Evolutionary conservation across 2,888 invertebrate genomes (phyloP).

Genomic region (Tupiocoris notatus): DNA sequence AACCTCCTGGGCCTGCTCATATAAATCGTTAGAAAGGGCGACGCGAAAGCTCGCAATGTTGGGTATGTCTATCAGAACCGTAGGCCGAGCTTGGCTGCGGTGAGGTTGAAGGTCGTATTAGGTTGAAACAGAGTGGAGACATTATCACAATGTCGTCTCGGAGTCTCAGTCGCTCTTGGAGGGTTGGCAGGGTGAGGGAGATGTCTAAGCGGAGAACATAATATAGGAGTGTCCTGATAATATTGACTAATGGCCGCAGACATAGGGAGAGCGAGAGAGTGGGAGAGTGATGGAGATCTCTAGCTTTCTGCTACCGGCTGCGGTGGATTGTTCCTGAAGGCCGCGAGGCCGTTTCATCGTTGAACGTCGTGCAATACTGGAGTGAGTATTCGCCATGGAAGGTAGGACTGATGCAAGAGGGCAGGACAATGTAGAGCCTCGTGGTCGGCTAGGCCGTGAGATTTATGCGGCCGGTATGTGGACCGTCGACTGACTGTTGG

Average conservation of each 20-base stretch:
- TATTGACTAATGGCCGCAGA: slow-evolving; percentile 39
- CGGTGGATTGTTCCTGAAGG: not conserved
- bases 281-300: not conserved
- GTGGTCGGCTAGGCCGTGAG: not conserved
- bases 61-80: slow-evolving; percentile 7
- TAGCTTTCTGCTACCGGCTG: too few relatives aligned
- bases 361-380: not conserved
- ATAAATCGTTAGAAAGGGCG: not conserved
- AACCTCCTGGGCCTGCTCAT: not conserved
- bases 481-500: not conserved
- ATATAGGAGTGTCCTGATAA: slow-evolving; percentile 37
- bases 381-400: too few relatives aligned
- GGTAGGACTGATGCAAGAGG: not conserved
- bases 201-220: slow-evolving; percentile 27
- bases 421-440: not conserved
- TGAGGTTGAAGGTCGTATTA: slow-evolving; percentile 24
- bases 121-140: slow-evolving; percentile 39
- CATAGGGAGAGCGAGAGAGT: not conserved
- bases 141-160: slow-evolving; percentile 6
- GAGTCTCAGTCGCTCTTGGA: not conserved
- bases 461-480: not conserved
- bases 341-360: not conserved
- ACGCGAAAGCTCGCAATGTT: not conserved
- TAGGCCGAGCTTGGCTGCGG: slow-evolving; percentile 7
- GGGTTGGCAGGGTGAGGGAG: not conserved